Base-by-base conservation (phyloP, 2,888 invertebrate genomes). In the Plusia festucae region DNA sequence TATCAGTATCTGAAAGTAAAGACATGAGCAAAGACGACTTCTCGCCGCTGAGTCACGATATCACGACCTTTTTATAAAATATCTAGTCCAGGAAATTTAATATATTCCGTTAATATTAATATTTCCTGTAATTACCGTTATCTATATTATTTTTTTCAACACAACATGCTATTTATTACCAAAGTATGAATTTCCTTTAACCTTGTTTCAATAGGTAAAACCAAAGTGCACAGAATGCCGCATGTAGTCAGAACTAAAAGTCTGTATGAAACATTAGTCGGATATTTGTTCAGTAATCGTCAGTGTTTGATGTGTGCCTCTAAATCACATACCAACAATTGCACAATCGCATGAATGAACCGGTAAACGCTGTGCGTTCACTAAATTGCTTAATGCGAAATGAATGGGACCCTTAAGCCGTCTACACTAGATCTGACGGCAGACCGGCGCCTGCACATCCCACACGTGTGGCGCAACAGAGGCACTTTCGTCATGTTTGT, bases 381-480 rank as follows among this genome's bases (percentile, higher is more conserved):
- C 92, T 81, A 91, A 92, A 93, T 94, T 94, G 92, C 93, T 92
- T 91, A 93, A 95, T 88, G 90, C 91, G 87, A 93, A 93, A 93
- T 94, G 93, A 94, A 94, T 95, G 93, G 88, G 90, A 88, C 91
- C 90, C 91, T 89, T 90, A 90, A 90, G 88, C 87, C 84, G 85
- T 85, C 87, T 88, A 88, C 88, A 87, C 84, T 86, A 85, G 85
- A 88, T 82, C 79, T 83, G 87, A 83, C 88, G 87, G 86, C 87
- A 84, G 84, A 82, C 79, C 82, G 92, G 90, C 91, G 94, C 94
- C 93, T 82, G 88, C 87, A 86, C 92, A 94, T 94, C 94, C 94
- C 93, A 94, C 94, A 93, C 93, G 82, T 91, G 88, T 94, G 93
- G 92, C 93, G 94, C 89, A 94, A 95, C 91, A 87, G 92, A 91